Evolutionary conservation across 2,888 invertebrate species (phyloP).

Genomic region (Ctena decussata): DNA sequence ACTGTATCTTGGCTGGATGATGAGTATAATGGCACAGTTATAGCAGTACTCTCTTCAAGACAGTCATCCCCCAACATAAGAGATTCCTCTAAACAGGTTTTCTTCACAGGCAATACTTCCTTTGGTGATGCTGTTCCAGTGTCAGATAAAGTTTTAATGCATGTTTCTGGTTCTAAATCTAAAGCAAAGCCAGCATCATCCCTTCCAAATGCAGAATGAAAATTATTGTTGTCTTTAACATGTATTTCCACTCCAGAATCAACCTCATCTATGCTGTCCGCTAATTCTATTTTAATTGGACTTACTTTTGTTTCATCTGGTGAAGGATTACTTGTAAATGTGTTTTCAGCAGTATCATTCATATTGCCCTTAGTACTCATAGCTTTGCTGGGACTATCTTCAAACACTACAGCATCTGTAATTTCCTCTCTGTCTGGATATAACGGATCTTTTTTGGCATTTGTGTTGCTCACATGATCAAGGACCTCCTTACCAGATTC

Average conservation of each 20-base stretch:
- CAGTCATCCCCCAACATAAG: neutral
- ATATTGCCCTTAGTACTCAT: neutral
- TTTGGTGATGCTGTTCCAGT: neutral
- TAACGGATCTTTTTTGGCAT: too few relatives aligned
- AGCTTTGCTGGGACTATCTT: too few relatives aligned
- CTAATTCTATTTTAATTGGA: neutral
- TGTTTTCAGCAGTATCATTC: neutral
- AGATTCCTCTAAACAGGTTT: neutral
- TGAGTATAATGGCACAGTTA: too few relatives aligned
- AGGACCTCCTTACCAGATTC: neutral
- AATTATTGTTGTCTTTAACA: neutral
- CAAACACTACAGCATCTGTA: too few relatives aligned
- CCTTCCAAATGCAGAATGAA: neutral
- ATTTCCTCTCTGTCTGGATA: too few relatives aligned
- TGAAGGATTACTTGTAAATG: too few relatives aligned
- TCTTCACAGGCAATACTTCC: neutral
- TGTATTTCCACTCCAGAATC: slow-evolving; percentile 11
- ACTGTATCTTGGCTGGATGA: too few relatives aligned
- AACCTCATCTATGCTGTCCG: slow-evolving; percentile 21
- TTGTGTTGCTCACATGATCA: neutral
- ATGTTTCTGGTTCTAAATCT: neutral
- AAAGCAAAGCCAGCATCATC: neutral
- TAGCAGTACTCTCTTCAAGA: neutral
- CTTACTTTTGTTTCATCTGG: neutral
- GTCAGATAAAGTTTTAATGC: neutral